phyloP scores from a whole-genome alignment of 2,113 vertebrate species.

The Chionis minor region DNA sequence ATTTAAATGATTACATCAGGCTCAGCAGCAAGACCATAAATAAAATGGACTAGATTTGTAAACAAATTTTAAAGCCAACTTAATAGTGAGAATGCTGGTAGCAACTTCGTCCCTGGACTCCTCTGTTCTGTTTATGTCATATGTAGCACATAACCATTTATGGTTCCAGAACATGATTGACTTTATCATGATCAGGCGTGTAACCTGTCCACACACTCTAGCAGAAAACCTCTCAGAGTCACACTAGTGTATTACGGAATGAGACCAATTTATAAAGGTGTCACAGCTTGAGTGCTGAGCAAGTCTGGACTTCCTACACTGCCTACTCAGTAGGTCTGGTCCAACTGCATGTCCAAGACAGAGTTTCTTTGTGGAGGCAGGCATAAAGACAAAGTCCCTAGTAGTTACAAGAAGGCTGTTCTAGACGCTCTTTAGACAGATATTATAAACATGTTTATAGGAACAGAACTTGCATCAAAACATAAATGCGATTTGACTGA shows the following conservation, averaged over 20 bases:
- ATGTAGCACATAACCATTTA: background rate
- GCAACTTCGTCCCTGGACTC: background rate
- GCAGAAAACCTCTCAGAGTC: background rate
- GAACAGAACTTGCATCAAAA: background rate
- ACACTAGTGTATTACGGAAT: background rate
- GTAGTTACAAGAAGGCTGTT: background rate
- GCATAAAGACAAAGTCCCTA: background rate
- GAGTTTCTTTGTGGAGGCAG: background rate
- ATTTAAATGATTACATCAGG: background rate
- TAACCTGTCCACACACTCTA: background rate
- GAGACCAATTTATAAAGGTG: background rate
- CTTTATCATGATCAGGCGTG: background rate
- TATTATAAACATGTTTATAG: background rate
- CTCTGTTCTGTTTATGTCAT: background rate
- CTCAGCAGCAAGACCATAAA: background rate
- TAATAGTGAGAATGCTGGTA: background rate
- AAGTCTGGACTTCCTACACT: background rate
- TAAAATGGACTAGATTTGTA: background rate
- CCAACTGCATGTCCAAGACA: background rate
- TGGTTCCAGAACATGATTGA: background rate
- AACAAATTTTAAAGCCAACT: background rate
- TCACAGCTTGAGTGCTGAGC: background rate
- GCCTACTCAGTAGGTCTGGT: background rate
- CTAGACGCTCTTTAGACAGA: background rate
- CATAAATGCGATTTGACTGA: background rate